Evolutionary conservation across 2,888 invertebrate genomes (phyloP).

Genomic region (Trachelus iudaicus): DNA sequence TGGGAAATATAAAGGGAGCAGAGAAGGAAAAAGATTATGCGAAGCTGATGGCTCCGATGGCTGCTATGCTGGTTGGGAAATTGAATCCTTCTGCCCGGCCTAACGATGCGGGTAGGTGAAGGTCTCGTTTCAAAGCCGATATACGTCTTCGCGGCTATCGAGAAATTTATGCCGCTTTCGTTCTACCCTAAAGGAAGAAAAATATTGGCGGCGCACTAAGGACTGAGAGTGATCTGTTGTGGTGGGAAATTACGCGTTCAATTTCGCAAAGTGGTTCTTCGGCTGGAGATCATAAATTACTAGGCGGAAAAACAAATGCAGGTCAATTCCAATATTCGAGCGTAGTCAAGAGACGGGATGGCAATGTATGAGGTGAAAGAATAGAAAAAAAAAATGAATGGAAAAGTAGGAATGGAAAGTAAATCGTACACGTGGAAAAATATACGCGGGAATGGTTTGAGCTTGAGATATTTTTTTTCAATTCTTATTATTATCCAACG

Average conservation of each 20-base stretch:
- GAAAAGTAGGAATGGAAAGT: not conserved
- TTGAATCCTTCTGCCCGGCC: not conserved
- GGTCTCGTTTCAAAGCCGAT: constrained; percentile 1
- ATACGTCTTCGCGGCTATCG: constrained; percentile 8
- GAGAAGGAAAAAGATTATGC: not conserved
- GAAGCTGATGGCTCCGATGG: not conserved
- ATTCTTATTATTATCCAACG: not conserved
- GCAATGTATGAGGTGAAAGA: not conserved
- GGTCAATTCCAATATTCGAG: constrained; percentile 25
- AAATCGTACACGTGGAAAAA: not conserved
- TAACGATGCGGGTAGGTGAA: not conserved
- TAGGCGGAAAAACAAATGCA: constrained; percentile 36
- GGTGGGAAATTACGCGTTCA: constrained; percentile 43
- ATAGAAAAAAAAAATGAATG: not conserved
- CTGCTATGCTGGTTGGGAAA: not conserved
- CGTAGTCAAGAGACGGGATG: constrained; percentile 1
- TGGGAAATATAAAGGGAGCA: not conserved
- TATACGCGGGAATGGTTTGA: not conserved
- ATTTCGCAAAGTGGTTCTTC: constrained; percentile 45
- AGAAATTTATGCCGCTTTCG: constrained; percentile 12
- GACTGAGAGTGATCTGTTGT: constrained; percentile 21
- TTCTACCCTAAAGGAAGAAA: constrained; percentile 27
- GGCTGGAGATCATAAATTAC: constrained; percentile 39
- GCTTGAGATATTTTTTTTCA: not conserved
- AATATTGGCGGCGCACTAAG: constrained; percentile 22